Percentiles rank a stretch among this genome's conserved stretches.
Conservation (phyloP, 1,140 invertebrate species). For the Mizuhopecten yessoensis region DNA sequence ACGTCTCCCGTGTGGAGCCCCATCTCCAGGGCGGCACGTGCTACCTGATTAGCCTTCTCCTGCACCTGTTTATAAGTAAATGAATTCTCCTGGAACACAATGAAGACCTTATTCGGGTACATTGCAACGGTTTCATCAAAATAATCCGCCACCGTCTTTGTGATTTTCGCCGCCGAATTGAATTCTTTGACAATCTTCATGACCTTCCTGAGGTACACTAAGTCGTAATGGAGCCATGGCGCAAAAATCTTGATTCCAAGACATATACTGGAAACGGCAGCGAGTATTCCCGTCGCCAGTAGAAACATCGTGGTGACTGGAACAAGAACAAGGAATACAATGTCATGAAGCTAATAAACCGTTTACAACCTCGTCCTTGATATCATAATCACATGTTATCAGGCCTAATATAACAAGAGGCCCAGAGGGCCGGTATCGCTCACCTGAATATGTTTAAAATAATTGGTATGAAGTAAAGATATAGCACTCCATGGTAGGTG, state of each 20-base stretch:
- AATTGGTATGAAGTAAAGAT: no score
- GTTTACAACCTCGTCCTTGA: no score
- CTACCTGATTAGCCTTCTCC: constrained; percentile 49
- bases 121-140: constrained; percentile 52
- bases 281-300: constrained; percentile 65
- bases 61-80: constrained; percentile 47
- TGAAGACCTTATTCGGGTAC: constrained; percentile 43
- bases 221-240: constrained; percentile 47
- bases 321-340: not conserved
- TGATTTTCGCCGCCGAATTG: constrained; percentile 19
- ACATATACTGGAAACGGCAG: constrained; percentile 32
- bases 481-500: no score
- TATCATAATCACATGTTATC: no score
- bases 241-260: constrained; percentile 49
- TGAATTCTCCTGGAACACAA: constrained; percentile 30
- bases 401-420: no score
- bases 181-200: not conserved
- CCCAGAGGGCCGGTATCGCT: no score
- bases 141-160: constrained; percentile 41
- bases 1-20: constrained; percentile 56
- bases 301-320: constrained; percentile 71
- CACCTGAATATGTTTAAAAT: no score
- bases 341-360: not conserved
- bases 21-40: constrained; percentile 42
- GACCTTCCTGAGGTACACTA: not conserved